Evolutionary conservation across 2,888 invertebrate species (phyloP), one percentile per base, ranked within the genome.

Genomic region (Oligia fasciuncula): DNA sequence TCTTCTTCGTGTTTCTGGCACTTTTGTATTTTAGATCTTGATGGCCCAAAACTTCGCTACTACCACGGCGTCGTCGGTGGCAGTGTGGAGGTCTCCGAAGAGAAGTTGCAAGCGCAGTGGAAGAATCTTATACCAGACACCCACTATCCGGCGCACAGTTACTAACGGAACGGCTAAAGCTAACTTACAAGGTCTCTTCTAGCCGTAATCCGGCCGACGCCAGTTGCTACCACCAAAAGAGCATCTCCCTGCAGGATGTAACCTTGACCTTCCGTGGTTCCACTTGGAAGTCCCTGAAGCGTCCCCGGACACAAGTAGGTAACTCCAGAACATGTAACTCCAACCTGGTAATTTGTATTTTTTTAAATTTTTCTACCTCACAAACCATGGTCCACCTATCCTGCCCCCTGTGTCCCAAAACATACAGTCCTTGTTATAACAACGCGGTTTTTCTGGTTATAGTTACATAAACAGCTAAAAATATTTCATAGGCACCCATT

Each of bases 401-500:
- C 57, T 4, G n/a, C 11, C n/a, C n/a, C 4, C 4, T 60, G 11
- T 60, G n/a, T 60, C n/a, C n/a, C n/a, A 60, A 11, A n/a, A n/a
- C 6, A 54, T 19, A 54, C 14, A 68, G 11, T 11, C 17, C 19
- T 19, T 46, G 11, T 49, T 29, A 6, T 5, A n/a, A 35, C 13
- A n/a, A 29, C 13, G 29, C 23, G 9, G 5, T 29, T 65, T 49
- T 69, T 35, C 9, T 23, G 54, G n/a, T 60, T 11, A 8, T 29
- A 35, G 46, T n/a, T 14, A 66, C 9, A n/a, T 35, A 35, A n/a
- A n/a, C 5, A 46, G n/a, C 35, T 66, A 17, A 60, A 51, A 35
- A 54, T 19, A 69, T 80, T 66, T 4, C 19, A 40, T 60, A 51
- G 66, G 63, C 4, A 65, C 8, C 46, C 11, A 68, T 67, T 81